Evolutionary conservation across 2,113 vertebrate genomes (phyloP), one percentile per base, ranked within the genome.

Genomic region (Gavialis gangeticus): DNA sequence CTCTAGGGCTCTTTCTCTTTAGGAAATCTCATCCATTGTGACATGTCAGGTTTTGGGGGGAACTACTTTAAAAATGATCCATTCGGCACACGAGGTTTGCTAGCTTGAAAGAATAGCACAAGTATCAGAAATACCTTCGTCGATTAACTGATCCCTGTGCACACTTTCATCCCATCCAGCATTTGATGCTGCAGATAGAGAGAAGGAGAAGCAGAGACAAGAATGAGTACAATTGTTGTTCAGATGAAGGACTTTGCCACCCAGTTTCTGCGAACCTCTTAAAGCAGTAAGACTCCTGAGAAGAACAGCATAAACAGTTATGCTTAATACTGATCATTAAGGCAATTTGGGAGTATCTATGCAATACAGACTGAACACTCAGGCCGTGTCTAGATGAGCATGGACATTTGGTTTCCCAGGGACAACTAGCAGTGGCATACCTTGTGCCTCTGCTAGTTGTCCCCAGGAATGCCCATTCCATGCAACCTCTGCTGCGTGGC

Each of bases 271-370:
- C 5, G 16, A 67, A 30, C 66, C 17, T 10, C 12, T 30, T 34
- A 34, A 67, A 46, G 46, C 85, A 76, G 37, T 71, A 60, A 77
- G 21, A 92, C 27, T 27, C 46, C 46, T 24, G 66, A 54, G 78
- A 27, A 80, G 34, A 71, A 56, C 21, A 4, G 81, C 12, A 24
- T 15, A 54, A 21, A 37, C 10, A 18, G 10, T 63, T 34, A 6
- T 2, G 11, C 14, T 75, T 30, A 2, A 3, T 34, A 25, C 73
- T 14, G 6, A 5, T 2, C 0, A 0, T 67, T 80, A 22, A 11
- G 6, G 59, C 78, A 17, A 62, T 69, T 64, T 37, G 62, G 37
- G 16, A 88, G 10, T 2, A 60, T 34, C 60, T 55, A 9, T 75
- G 80, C 57, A 57, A 30, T 88, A 59, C 28, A 75, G 58, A 75